Evolutionary conservation across 2,113 vertebrate genomes (phyloP), one percentile per base, ranked within the genome.

Genomic region (Heptranchias perlo): DNA sequence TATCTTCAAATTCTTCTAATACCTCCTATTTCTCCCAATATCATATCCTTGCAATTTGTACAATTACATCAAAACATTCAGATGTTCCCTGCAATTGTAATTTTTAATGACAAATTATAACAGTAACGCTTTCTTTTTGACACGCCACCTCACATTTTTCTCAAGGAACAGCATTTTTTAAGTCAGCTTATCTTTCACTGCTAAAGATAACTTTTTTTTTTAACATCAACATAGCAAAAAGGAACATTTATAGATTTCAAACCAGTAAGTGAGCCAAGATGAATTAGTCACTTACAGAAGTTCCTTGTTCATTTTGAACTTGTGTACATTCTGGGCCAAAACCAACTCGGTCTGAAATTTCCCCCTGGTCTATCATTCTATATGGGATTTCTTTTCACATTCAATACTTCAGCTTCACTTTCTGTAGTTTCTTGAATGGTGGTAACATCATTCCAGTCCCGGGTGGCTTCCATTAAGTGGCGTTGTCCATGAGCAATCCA

Each of bases 401-500:
- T 7, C 64, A 95, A 18, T 47, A 28, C 65, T 95, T 39, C 62
- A 65, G 35, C 7, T 65, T 62, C 61, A 94, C 21, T 65, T 94
- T 18, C 94, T 35, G 65, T 47, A 69, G 28, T 73, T 95, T 95
- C 94, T 52, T 69, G 94, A 95, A 95, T 0, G 13, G 10, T 52
- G 64, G 94, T 31, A 96, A 98, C 97, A 58, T 97, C 96, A 96
- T 98, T 98, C 98, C 98, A 98, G 4, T 98, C 98, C 96, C 98
- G 97, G 0, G 98, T 98, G 49, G 98, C 98, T 86, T 98, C 98
- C 96, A 97, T 98, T 96, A 98, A 97, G 95, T 98, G 98, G 6
- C 98, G 97, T 69, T 98, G 98, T 96, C 98, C 98, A 0, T 98
- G 98, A 96, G 97, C 98, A 97, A 98, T 97, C 98, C 98, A 98